A percentile compares a stretch with the other conserved stretches of the same genome.
These are phyloP conservation scores for Sterrhoptilus dennistouni DNA, from an alignment of 2,113 vertebrate species.

Conservation along the genomic window DNA sequence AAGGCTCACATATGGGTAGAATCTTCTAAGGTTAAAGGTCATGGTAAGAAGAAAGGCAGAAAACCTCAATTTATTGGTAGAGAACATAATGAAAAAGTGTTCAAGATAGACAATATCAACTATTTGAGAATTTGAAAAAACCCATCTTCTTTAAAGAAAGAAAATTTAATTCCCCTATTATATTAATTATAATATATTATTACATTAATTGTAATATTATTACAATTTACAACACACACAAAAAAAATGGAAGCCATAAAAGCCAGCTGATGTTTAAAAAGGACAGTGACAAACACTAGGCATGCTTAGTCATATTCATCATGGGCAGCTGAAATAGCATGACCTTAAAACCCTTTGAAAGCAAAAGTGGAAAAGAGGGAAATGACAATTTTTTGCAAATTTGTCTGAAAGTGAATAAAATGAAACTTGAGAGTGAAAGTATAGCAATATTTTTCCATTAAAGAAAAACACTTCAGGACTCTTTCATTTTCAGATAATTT, in stretches of 20 bases:
- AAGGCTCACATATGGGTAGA: background rate
- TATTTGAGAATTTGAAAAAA: background rate
- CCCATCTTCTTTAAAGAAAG: background rate
- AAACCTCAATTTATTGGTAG: background rate
- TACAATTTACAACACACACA: background rate
- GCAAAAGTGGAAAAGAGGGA: background rate
- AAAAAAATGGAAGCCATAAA: background rate
- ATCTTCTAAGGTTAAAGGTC: background rate
- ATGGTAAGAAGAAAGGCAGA: background rate
- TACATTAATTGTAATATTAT: background rate
- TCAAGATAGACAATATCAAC: background rate
- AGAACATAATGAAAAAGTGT: background rate
- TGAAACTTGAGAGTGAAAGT: conserved; percentile 2
- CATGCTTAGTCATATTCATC: background rate
- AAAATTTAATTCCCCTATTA: background rate
- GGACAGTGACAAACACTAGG: background rate
- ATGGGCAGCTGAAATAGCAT: background rate
- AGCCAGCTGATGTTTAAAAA: background rate
- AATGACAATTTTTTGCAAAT: background rate
- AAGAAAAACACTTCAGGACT: background rate
- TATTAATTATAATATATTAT: no score
- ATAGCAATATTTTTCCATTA: conserved; percentile 12
- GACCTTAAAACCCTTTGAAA: background rate
- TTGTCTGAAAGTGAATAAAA: conserved; percentile 35
- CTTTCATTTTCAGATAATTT: conserved; percentile 21